Percentiles rank a stretch among this genome's conserved stretches.
Conservation (phyloP, 2,797 vertebrate genomes). For the Chrysolophus pictus region DNA sequence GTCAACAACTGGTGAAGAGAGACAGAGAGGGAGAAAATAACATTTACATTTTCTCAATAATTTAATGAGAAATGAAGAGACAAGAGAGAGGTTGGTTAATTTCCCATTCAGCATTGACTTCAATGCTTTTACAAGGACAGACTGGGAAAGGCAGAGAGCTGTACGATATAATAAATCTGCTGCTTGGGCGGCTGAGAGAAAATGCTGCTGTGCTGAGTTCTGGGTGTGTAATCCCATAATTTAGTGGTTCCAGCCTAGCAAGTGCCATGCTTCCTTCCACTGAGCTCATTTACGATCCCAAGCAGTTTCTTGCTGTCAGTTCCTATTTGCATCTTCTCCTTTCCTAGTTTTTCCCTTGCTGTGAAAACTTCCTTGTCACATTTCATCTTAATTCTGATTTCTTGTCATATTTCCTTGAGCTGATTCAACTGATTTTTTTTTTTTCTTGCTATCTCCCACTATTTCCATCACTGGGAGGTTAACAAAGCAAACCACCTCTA, state of each 20-base stretch:
- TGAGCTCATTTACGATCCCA: constrained; percentile 69
- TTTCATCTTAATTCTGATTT: constrained; percentile 66
- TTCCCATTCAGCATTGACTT: constrained; percentile 45
- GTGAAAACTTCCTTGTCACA: constrained; percentile 53
- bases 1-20: constrained; percentile 13
- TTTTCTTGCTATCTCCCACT: constrained; percentile 14
- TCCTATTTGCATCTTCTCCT: constrained; percentile 64
- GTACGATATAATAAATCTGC: constrained; percentile 47
- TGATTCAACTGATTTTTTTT: not conserved
- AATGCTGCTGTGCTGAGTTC: constrained; percentile 37
- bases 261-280: constrained; percentile 54
- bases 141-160: constrained; percentile 20
- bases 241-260: constrained; percentile 59
- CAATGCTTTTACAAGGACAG: constrained; percentile 41
- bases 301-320: constrained; percentile 73
- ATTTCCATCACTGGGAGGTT: constrained; percentile 50
- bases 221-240: constrained; percentile 64
- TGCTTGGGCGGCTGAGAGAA: constrained; percentile 5
- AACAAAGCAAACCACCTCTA: constrained; percentile 54
- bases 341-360: constrained; percentile 32
- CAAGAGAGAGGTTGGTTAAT: constrained; percentile 36
- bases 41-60: constrained; percentile 65
- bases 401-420: constrained; percentile 61
- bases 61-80: constrained; percentile 42
- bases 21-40: constrained; percentile 33